Evolutionary conservation across 2,797 vertebrate genomes (phyloP), one percentile per base, ranked within the genome.

Genomic region (Propithecus perrieri): DNA sequence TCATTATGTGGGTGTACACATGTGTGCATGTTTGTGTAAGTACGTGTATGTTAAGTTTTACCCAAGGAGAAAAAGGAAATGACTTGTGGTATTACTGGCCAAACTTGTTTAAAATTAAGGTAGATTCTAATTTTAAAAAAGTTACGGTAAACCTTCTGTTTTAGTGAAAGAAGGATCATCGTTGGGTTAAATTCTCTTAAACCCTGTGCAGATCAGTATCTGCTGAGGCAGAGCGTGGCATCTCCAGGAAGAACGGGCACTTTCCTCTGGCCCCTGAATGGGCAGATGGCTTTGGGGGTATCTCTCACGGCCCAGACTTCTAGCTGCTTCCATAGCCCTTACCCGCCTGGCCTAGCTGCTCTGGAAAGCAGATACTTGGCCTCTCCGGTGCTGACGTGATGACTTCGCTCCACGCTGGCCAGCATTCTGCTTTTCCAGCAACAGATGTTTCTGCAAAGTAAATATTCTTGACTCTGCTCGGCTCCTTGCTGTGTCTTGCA

Each of bases 371-470:
- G 79, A 67, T 26, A 5, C 41, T 90, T 81, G 53, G 85, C 84
- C 61, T 94, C 20, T 55, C 92, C 33, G 17, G 92, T 79, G 35
- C 55, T 59, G 86, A 86, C 33, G 63, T 90, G 78, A 43, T 0
- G 22, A 57, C 85, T 85, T 93, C 63, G 33, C 48, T 71, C 30
- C 14, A 12, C 20, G 46, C 48, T 88, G 79, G 91, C 63, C 46
- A 30, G 75, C 30, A 7, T 83, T 74, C 93, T 96, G 84, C 79
- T 79, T 79, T 97, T 89, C 71, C 86, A 95, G 85, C 95, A 95
- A 93, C 84, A 95, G 85, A 88, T 93, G 80, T 96, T 97, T 85
- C 78, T 92, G 57, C 57, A 81, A 28, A 80, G 93, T 96, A 92
- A 96, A 78, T 95, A 84, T 85, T 92, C 72, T 41, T 81, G 79